A percentile compares a stretch with the other conserved stretches of the same genome.
phyloP scores from a whole-genome alignment of 2,888 invertebrate genomes.

The Rhorus exstirpatorius region DNA sequence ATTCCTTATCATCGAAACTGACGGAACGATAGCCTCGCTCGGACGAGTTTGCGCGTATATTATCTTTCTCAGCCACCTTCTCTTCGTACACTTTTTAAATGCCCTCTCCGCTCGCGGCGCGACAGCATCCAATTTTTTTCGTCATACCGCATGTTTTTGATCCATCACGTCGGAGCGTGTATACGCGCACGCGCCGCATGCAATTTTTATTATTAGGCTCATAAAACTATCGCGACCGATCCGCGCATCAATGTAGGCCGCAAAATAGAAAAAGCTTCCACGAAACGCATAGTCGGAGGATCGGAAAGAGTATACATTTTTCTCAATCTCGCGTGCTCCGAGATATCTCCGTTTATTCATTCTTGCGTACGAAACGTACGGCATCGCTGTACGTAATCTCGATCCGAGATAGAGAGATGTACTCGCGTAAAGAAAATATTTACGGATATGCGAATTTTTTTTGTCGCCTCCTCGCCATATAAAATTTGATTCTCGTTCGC shows the following conservation, averaged over 20 bases:
- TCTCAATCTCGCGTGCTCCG: not conserved
- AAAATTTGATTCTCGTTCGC: no score
- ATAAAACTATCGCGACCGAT: slow-evolving; percentile 11
- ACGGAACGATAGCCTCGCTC: slow-evolving; percentile 44
- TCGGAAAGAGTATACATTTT: no score
- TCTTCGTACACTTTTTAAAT: not conserved
- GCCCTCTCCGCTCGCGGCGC: slow-evolving; percentile 9
- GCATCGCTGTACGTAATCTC: no score
- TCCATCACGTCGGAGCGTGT: no score
- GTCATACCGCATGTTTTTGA: not conserved
- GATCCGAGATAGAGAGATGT: no score
- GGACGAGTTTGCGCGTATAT: slow-evolving; percentile 41
- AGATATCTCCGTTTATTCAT: slow-evolving; percentile 47
- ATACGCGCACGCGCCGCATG: not conserved
- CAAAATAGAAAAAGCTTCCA: slow-evolving; percentile 44
- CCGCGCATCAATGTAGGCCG: slow-evolving; percentile 51
- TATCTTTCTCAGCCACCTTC: slow-evolving; percentile 54
- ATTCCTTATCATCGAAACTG: slow-evolving; percentile 63
- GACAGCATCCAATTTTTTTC: not conserved
- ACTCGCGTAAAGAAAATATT: no score
- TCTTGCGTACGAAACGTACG: not conserved
- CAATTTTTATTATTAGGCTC: slow-evolving; percentile 14
- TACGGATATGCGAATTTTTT: no score
- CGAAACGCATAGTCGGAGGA: slow-evolving; percentile 10
- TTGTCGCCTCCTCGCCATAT: no score